Evolutionary conservation across 2,888 invertebrate genomes (phyloP).

Genomic region (Hypomecis punctinalis): DNA sequence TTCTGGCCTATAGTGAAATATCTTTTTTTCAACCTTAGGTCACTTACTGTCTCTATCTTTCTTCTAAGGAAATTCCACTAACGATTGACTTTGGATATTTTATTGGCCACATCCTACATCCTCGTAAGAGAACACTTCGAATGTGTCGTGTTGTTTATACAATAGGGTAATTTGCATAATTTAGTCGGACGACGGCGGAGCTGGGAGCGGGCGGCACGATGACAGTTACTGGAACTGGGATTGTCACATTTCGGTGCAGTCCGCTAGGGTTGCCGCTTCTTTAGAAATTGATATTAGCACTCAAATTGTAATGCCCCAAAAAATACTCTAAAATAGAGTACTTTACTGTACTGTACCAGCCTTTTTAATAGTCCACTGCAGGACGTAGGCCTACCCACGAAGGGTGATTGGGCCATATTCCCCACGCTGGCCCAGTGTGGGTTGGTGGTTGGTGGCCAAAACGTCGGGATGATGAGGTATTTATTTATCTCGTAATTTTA

Average conservation of each 20-base stretch:
- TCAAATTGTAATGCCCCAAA: too few species aligned
- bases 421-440: too few species aligned
- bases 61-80: slow-evolving; percentile 4
- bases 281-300: not conserved
- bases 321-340: too few species aligned
- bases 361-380: too few species aligned
- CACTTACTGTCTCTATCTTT: not conserved
- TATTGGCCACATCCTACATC: slow-evolving; percentile 11
- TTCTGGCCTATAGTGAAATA: too few species aligned
- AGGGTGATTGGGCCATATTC: too few species aligned
- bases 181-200: slow-evolving; percentile 35
- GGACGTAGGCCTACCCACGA: too few species aligned
- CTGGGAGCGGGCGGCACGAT: slow-evolving; percentile 26
- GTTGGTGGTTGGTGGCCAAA: too few species aligned
- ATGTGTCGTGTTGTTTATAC: slow-evolving; percentile 31
- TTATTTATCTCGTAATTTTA: too few species aligned
- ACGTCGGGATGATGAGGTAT: too few species aligned
- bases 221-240: slow-evolving; percentile 44
- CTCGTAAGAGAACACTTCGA: slow-evolving; percentile 16
- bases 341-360: too few species aligned
- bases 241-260: slow-evolving; percentile 46
- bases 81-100: slow-evolving; percentile 16
- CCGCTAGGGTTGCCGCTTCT: slow-evolving; percentile 33
- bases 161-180: slow-evolving; percentile 42
- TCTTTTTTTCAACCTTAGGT: not conserved